Evolutionary conservation across 2,888 invertebrate genomes (phyloP), one percentile per base, ranked within the genome.

Genomic region (Ceraclea dissimilis): DNA sequence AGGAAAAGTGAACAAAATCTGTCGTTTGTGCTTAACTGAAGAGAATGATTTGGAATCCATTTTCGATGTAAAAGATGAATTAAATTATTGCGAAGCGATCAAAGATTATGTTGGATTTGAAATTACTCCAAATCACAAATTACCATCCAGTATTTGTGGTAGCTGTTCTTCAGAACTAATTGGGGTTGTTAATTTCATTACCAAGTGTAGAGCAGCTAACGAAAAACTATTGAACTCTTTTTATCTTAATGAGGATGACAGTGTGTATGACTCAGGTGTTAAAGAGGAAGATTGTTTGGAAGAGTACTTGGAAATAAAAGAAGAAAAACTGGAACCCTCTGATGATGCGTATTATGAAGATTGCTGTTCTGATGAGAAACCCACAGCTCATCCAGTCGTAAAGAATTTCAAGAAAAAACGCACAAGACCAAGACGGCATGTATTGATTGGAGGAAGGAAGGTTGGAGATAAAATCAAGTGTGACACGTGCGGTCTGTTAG

Each of bases 81-180:
- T 8, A 21, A 56, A 51, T 21, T 56, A 51, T 34, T 33, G 48
- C 34, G 51, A 56, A 46, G 18, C 47, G 10, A 51, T 56, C 26
- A 51, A 51, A 19, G 51, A 56, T n/a, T 56, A 51, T 44, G 46
- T 46, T 11, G 56, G 56, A 18, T 39, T 56, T 20, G 51, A 56
- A 20, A 47, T 56, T 11, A 19, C 51, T 39, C 47, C 51, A 34
- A 20, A 51, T 34, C 51, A 56, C 33, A 51, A 48, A 17, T 33
- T 56, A 22, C 56, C 56, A 16, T 49, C n/a, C 16, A 39, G 19
- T 6, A 56, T 56, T 21, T 56, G 56, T 48, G 26, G 46, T 21
- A 31, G 18, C 11, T 56, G 56, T 47, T 21, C 39, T 17, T 47
- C 33, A 2, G 56, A 56, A 20, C 34, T 56, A 17, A 22, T 39